phyloP scores from a whole-genome alignment of 1,140 invertebrate genomes.

The Diabrotica virgifera region DNA sequence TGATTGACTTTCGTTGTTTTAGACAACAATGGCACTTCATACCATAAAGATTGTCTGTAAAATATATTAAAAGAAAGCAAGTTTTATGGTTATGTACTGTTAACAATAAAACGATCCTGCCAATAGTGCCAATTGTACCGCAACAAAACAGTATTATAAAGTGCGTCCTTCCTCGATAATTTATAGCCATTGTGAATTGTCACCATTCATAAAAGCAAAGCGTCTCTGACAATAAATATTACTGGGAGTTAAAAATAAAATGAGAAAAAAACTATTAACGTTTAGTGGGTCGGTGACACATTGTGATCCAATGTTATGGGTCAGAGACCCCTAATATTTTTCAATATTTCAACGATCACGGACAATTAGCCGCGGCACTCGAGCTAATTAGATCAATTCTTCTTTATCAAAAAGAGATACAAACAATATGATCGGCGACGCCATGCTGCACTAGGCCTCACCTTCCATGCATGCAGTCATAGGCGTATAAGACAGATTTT shows the following conservation, averaged over 20 bases:
- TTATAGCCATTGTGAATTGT: conserved; percentile 2
- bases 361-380: neutral
- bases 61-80: too few species aligned
- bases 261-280: neutral
- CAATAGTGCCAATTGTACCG: too few species aligned
- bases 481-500: too few species aligned
- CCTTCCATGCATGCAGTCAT: too few species aligned
- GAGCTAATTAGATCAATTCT: too few species aligned
- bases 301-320: neutral
- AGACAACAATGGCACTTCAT: too few species aligned
- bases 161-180: neutral
- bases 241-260: neutral
- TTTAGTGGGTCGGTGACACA: neutral
- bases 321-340: neutral
- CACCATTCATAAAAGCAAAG: neutral
- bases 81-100: too few species aligned
- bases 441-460: neutral
- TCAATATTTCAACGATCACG: neutral
- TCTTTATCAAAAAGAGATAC: neutral
- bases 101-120: too few species aligned
- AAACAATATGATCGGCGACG: neutral
- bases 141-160: too few species aligned
- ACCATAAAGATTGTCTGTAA: too few species aligned
- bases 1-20: too few species aligned
- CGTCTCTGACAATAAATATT: neutral